These are phyloP conservation scores for Mythimna vitellina DNA, from an alignment of 2,888 invertebrate species.

Conservation along the genomic window DNA sequence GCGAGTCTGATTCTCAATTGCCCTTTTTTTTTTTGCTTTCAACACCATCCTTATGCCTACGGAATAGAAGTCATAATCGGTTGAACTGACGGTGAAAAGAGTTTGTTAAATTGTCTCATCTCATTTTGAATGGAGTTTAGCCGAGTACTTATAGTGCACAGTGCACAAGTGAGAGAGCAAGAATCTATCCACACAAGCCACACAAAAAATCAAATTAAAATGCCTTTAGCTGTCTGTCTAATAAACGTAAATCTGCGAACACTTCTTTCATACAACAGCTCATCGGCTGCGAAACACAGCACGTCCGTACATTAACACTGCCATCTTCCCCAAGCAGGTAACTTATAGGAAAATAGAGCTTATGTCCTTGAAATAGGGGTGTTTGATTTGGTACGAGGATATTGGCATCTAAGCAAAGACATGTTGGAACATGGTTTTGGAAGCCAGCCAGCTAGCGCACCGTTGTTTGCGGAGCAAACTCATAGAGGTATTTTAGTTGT, in stretches of 20 bases:
- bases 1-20: too few relatives aligned
- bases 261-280: constrained; percentile 35
- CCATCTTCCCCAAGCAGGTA: not conserved
- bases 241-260: constrained; percentile 20
- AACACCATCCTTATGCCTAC: too few relatives aligned
- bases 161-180: too few relatives aligned
- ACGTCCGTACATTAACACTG: constrained; percentile 24
- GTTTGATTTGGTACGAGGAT: not conserved
- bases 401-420: constrained; percentile 42
- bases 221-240: not conserved
- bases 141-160: too few relatives aligned
- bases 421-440: constrained; percentile 59
- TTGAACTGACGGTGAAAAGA: too few relatives aligned
- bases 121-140: too few relatives aligned
- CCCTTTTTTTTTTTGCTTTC: too few relatives aligned
- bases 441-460: constrained; percentile 41
- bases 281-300: constrained; percentile 41
- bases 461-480: constrained; percentile 53
- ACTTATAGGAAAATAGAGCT: constrained; percentile 3
- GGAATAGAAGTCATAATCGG: too few relatives aligned
- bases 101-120: too few relatives aligned
- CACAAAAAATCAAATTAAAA: not conserved
- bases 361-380: not conserved
- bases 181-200: not conserved
- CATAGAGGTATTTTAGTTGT: constrained; percentile 48